These are phyloP conservation scores for Ormyrus thymus DNA, from an alignment of 2,888 invertebrate species.

Conservation along the genomic window DNA sequence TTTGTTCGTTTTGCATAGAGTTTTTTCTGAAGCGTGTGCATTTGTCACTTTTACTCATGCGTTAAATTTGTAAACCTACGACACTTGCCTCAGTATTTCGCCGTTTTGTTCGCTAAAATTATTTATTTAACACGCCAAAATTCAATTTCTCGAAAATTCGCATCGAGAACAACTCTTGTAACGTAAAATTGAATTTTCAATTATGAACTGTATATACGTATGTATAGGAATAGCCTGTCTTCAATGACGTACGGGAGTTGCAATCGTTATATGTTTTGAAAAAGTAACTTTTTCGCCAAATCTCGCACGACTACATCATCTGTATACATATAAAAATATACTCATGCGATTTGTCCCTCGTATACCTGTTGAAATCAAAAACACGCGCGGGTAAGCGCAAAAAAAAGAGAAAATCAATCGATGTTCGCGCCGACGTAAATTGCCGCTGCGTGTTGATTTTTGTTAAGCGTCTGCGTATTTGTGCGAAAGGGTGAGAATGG, in stretches of 20 bases:
- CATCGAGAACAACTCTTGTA: conserved; percentile 23
- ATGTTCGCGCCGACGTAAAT: not conserved
- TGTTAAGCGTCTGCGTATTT: too few species aligned
- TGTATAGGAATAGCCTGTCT: not conserved
- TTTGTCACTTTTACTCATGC: not conserved
- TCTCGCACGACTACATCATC: not conserved
- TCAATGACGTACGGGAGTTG: not conserved
- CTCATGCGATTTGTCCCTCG: not conserved
- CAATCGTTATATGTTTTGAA: not conserved
- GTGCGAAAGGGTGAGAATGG: too few species aligned
- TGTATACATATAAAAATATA: not conserved
- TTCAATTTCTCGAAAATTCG: not conserved
- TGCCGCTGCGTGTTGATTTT: not conserved
- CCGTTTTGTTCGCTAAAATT: not conserved
- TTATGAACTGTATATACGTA: conserved; percentile 34
- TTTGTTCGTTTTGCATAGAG: too few species aligned
- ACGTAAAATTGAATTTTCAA: conserved; percentile 43
- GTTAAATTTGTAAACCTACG: not conserved
- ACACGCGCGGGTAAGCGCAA: not conserved
- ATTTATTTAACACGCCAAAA: not conserved
- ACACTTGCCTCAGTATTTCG: too few species aligned
- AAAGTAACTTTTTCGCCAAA: not conserved
- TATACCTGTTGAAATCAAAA: not conserved
- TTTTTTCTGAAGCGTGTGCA: conserved; percentile 18
- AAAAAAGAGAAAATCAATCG: not conserved